Evolutionary conservation across 2,113 vertebrate genomes (phyloP).

Genomic region (Charadrius vociferus): DNA sequence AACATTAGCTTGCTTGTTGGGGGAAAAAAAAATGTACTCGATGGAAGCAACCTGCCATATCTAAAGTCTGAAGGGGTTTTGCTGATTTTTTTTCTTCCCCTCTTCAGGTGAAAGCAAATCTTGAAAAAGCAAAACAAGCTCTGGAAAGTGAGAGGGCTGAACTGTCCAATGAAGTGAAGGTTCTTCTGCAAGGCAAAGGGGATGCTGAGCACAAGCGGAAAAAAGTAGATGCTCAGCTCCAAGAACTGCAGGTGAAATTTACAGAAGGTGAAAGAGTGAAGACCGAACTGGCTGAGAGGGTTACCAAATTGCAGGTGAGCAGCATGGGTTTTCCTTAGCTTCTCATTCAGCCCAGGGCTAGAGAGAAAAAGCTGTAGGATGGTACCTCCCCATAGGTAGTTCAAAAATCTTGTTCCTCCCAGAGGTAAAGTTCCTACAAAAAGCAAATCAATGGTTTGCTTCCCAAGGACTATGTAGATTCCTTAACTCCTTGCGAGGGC

Average conservation of each 20-base stretch:
- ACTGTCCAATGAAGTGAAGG: conserved; percentile 90
- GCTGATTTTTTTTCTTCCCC: not conserved
- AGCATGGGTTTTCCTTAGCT: not conserved
- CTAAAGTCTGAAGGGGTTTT: not conserved
- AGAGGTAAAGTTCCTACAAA: not conserved
- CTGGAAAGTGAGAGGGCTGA: conserved; percentile 93
- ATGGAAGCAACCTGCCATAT: not conserved
- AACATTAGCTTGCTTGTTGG: not conserved
- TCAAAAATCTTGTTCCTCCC: not conserved
- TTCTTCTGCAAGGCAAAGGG: conserved; percentile 87
- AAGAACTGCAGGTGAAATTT: conserved; percentile 92
- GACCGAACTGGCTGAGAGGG: conserved; percentile 82
- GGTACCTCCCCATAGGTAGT: not conserved
- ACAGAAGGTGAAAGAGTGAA: conserved; percentile 87
- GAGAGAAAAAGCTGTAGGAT: not conserved
- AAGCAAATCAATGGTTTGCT: not conserved
- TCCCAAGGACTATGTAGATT: not conserved
- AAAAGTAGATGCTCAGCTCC: conserved; percentile 87
- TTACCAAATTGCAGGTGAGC: conserved; percentile 89
- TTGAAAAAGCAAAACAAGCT: conserved; percentile 94
- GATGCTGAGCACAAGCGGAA: conserved; percentile 95
- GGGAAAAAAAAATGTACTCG: not conserved
- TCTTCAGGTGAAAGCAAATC: conserved; percentile 89
- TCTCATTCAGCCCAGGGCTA: not conserved
- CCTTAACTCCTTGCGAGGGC: not conserved